Evolutionary conservation across 2,888 invertebrate species (phyloP), one percentile per base, ranked within the genome.

Genomic region (Troides oblongomaculatus): DNA sequence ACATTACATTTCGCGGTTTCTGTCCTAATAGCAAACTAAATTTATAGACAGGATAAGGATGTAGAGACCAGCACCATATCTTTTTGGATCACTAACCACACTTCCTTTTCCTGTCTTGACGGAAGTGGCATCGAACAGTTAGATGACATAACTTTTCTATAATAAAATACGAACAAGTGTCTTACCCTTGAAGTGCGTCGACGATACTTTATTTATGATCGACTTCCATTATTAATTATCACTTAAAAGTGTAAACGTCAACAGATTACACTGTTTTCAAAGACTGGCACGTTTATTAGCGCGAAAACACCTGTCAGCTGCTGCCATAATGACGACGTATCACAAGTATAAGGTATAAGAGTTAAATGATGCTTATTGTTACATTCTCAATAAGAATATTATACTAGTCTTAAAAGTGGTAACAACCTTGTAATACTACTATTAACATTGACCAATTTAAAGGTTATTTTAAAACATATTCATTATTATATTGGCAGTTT

Each of bases 31-130:
- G n/a, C 50, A 50, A 56, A 50, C 46, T 10, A 57, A 66, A 58
- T n/a, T 70, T 75, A 78, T 78, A 58, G 69, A 84, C 84, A 85
- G 85, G 85, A 84, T 86, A 81, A 80, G 82, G 82, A 84, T 81
- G 80, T 83, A 73, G 75, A 76, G 74, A 70, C 72, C 72, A 66
- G 74, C 71, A 74, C 73, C 74, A 79, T 79, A 74, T 74, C 75
- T 74, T 75, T 71, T 86, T 86, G 85, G 83, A 85, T 87, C 85
- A 84, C 88, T 88, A 84, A 78, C 73, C 78, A 83, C 82, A 88
- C 92, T 93, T 93, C 93, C 93, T 93, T 90, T 93, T 93, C 93
- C 93, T 93, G 93, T 93, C 83, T 77, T 70, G 74, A 75, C 80
- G 81, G 80, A 80, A 81, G 80, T 80, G 76, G 74, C 68, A 74